These are phyloP conservation scores for Silvanus unidentatus DNA, from an alignment of 2,888 invertebrate species.

Conservation along the genomic window DNA sequence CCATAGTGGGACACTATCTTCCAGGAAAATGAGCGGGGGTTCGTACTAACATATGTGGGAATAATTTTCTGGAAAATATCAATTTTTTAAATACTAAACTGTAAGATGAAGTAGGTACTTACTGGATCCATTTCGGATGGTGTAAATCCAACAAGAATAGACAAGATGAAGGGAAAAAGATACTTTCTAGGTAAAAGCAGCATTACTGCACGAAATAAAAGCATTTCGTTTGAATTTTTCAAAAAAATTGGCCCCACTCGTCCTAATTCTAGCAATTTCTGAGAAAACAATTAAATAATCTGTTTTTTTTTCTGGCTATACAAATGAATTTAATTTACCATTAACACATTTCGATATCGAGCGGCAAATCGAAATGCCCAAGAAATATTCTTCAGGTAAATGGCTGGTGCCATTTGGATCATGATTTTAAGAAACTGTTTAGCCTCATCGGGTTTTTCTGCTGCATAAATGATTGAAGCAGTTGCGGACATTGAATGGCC, in stretches of 20 bases:
- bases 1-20: slow-evolving; percentile 16
- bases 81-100: neutral
- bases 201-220: no score
- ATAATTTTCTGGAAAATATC: no score
- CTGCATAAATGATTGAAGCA: slow-evolving; percentile 15
- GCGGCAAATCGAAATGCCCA: neutral
- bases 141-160: no score
- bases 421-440: slow-evolving; percentile 12
- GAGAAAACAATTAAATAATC: no score
- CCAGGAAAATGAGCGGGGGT: slow-evolving; percentile 7
- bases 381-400: slow-evolving; percentile 11
- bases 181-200: no score
- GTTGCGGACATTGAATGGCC: slow-evolving; percentile 19
- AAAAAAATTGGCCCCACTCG: no score
- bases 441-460: slow-evolving; percentile 13
- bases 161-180: no score
- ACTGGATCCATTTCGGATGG: no score
- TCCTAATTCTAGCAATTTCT: no score
- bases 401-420: slow-evolving; percentile 10
- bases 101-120: neutral
- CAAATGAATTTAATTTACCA: no score
- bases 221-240: no score
- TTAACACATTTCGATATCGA: neutral
- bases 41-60: slow-evolving; percentile 3
- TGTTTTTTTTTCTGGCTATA: no score